Evolutionary conservation across 2,113 vertebrate genomes (phyloP), one percentile per base, ranked within the genome.

Genomic region (Forbesichthys agassizii): DNA sequence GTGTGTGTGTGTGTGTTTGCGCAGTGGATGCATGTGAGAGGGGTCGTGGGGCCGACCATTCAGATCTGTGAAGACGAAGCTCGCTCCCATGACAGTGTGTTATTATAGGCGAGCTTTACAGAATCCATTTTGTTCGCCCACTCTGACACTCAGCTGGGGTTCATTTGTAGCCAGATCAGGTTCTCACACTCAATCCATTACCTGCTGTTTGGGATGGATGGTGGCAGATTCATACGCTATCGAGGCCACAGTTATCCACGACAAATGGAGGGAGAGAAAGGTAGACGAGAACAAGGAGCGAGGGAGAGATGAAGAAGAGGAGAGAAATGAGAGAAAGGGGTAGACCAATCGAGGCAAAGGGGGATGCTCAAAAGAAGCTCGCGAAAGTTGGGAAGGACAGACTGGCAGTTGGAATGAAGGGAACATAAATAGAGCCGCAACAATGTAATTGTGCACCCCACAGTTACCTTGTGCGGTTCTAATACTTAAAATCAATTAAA

Each of bases 111-210:
- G 42, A 79, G 70, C 71, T 73, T 55, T 79, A 78, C 63, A 9
- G 71, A 73, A 86, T 88, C 82, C 75, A 84, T 87, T 18, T 90
- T 82, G 69, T 83, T 83, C 88, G 62, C 89, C 87, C 86, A 89
- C 89, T 86, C 81, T 71, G 74, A 88, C 88, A 66, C 86, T 88
- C 71, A 88, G 85, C 27, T 27, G 9, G 70, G 63, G 77, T 84
- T 91, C 87, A 86, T 89, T 82, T 79, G 81, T 60, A 87, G 80
- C 83, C 78, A 67, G 77, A 82, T 82, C 80, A 82, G 79, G 78
- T 84, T 42, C 74, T 78, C 11, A 64, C 33, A 36, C 79, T 78
- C 75, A 73, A 88, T 89, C 86, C 74, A 84, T 85, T 89, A 89
- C 84, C 81, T 84, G 77, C 85, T 85, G 78, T 71, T 78, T 69